A percentile compares a stretch with the other conserved stretches of the same genome.
These are phyloP conservation scores for Urocolius indicus DNA, from an alignment of 2,113 vertebrate species.

Conservation along the genomic window DNA sequence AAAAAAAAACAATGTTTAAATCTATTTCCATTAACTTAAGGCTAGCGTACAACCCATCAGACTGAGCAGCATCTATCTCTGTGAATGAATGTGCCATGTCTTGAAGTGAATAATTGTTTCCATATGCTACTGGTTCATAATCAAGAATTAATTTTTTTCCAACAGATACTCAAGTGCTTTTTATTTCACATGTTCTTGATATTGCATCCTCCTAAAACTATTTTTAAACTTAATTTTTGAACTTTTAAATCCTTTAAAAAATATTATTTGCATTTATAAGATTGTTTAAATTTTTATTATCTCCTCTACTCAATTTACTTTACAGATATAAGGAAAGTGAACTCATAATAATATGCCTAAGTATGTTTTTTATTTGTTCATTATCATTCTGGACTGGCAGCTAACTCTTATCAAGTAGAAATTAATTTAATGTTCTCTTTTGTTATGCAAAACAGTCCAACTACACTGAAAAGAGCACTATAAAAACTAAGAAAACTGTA, in stretches of 20 bases:
- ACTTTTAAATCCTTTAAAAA: neutral
- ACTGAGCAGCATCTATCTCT: neutral
- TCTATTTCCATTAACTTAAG: neutral
- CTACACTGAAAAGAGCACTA: neutral
- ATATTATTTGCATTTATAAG: neutral
- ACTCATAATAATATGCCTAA: neutral
- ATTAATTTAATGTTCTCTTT: conserved; percentile 6
- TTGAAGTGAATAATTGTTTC: neutral
- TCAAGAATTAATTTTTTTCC: neutral
- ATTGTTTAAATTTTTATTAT: neutral
- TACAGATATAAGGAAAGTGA: neutral
- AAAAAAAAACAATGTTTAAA: neutral
- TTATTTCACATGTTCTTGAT: neutral
- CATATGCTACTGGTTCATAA: neutral
- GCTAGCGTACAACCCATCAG: neutral
- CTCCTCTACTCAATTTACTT: neutral
- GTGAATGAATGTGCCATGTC: neutral
- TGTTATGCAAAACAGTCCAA: neutral
- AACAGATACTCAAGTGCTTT: neutral
- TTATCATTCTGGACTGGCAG: neutral
- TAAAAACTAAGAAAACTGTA: neutral
- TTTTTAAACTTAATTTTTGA: conserved; percentile 6
- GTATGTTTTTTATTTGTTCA: neutral
- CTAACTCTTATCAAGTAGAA: neutral
- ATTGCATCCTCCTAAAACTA: neutral